phyloP scores from a whole-genome alignment of 2,888 invertebrate genomes.

The Leptinotarsa haldemani region DNA sequence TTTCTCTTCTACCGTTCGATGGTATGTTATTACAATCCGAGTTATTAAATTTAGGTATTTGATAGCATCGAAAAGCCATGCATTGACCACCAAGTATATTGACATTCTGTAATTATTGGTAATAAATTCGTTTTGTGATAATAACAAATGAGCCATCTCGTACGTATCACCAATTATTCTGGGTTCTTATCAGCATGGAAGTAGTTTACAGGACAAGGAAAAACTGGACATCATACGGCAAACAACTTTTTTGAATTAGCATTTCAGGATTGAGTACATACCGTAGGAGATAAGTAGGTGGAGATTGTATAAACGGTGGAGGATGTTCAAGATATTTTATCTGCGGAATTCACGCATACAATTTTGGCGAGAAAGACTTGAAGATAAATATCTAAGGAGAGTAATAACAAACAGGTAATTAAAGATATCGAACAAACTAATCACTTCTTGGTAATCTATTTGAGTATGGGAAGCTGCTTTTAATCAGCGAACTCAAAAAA shows the following conservation, averaged over 20 bases:
- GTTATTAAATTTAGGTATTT: slow-evolving; percentile 25
- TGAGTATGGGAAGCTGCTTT: background rate
- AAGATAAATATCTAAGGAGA: background rate
- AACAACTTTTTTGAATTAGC: slow-evolving; percentile 18
- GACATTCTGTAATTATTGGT: slow-evolving; percentile 47
- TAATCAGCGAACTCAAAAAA: no score
- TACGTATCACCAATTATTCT: slow-evolving; percentile 44
- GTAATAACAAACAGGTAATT: background rate
- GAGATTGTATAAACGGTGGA: background rate
- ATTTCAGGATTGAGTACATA: slow-evolving; percentile 13
- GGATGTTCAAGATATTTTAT: no score
- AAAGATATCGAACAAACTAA: background rate
- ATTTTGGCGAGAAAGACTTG: background rate
- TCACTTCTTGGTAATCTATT: background rate
- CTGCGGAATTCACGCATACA: background rate
- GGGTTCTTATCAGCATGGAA: slow-evolving; percentile 30
- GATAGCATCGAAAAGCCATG: slow-evolving; percentile 22
- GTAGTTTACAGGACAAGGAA: slow-evolving; percentile 7
- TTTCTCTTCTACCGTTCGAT: slow-evolving; percentile 20
- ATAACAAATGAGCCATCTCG: slow-evolving; percentile 35
- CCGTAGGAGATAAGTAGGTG: slow-evolving; percentile 3
- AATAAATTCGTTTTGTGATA: slow-evolving; percentile 48
- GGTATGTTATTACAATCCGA: slow-evolving; percentile 18
- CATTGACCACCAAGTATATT: slow-evolving; percentile 10
- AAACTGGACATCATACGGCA: background rate